Conservation (phyloP, 2,888 invertebrate genomes). For the Creontiades dilutus region DNA sequence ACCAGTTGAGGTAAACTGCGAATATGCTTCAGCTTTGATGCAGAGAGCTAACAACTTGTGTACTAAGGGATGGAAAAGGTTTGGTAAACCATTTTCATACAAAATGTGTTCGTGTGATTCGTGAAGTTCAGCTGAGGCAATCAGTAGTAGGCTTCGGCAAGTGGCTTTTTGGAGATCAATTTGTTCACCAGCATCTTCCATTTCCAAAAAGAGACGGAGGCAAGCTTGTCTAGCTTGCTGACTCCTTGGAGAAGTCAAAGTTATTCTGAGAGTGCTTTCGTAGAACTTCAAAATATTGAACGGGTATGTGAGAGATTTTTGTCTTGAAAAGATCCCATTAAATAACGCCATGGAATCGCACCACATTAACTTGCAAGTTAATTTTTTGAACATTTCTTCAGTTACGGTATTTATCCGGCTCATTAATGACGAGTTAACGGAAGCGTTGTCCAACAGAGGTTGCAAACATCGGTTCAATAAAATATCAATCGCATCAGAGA, state of each 20-base stretch:
- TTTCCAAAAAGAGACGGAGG: constrained; percentile 30
- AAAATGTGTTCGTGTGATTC: background rate
- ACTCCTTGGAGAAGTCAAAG: background rate
- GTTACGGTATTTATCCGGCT: background rate
- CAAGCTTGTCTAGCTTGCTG: background rate
- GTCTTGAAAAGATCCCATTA: background rate
- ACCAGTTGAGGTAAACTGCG: background rate
- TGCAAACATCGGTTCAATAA: background rate
- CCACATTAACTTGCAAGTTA: background rate
- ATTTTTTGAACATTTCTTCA: constrained; percentile 3
- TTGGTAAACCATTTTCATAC: background rate
- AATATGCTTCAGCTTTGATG: constrained; percentile 20
- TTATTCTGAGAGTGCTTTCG: background rate
- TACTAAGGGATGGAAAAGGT: constrained; percentile 1
- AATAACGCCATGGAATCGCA: background rate
- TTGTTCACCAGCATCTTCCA: background rate
- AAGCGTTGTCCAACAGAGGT: background rate
- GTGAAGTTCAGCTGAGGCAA: background rate
- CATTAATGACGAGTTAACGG: background rate
- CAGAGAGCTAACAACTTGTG: background rate
- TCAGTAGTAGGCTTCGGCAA: constrained; percentile 32
- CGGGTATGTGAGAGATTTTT: background rate
- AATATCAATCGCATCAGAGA: background rate
- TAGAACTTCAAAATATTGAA: constrained; percentile 7
- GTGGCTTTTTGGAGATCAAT: constrained; percentile 9